Percentiles rank a stretch among this genome's conserved stretches.
These are phyloP conservation scores for Meiosimyza platycephala DNA, from an alignment of 2,888 invertebrate genomes.

Conservation along the genomic window DNA sequence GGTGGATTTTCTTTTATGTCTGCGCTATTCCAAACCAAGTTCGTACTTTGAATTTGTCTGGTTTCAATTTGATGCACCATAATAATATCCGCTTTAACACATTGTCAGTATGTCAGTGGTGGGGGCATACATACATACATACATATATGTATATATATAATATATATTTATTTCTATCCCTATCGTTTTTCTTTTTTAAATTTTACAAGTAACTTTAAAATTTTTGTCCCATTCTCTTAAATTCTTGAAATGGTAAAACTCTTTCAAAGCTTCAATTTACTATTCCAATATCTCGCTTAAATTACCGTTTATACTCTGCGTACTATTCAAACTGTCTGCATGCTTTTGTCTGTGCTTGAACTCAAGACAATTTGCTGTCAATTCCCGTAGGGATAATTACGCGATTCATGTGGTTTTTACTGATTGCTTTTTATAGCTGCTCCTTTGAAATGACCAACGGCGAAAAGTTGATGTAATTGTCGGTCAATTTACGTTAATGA, in stretches of 20 bases:
- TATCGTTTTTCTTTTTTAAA: not conserved
- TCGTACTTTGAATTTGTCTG: constrained; percentile 13
- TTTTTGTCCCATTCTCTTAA: not conserved
- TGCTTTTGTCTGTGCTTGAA: not conserved
- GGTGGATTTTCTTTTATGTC: too few species aligned
- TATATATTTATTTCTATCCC: not conserved
- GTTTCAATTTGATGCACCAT: constrained; percentile 24
- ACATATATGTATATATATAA: too few species aligned
- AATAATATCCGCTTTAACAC: constrained; percentile 26
- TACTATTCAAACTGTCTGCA: not conserved
- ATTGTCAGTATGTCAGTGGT: not conserved
- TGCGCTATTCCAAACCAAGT: not conserved
- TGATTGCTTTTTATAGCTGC: too few species aligned
- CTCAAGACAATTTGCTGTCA: not conserved
- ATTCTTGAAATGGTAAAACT: not conserved
- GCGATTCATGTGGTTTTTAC: not conserved
- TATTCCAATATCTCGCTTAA: not conserved
- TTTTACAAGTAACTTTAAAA: not conserved
- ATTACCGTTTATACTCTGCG: not conserved
- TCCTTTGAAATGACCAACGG: too few species aligned
- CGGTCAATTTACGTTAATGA: too few species aligned
- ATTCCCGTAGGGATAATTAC: constrained; percentile 20
- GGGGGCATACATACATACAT: not conserved
- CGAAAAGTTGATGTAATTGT: too few species aligned
- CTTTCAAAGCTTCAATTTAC: not conserved